Evolutionary conservation across 1,140 invertebrate species (phyloP), one percentile per base, ranked within the genome.

Genomic region (Drosophila ercepeae): DNA sequence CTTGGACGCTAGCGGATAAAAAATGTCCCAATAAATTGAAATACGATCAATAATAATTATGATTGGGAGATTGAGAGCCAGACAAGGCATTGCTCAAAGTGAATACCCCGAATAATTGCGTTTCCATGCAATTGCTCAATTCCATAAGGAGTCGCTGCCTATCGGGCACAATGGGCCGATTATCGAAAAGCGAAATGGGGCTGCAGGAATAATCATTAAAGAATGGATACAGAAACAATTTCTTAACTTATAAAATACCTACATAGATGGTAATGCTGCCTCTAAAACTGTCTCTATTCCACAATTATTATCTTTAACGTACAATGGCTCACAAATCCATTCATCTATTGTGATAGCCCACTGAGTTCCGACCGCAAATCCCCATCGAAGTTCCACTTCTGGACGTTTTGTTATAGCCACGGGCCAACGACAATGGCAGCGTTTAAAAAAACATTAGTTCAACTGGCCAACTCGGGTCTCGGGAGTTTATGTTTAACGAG

Each of bases 31-130:
- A 81, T 84, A 86, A 81, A 86, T 86, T 86, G 81, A 86, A 86
- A 86, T 77, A 49, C 81, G 81, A 86, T 86, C 81, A 86, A 86
- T 86, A 86, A 86, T 86, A 86, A 86, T 86, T 86, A 86, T 88
- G 78, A 79, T 59, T 72, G 41, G 29, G 25, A 13, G 50, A 67
- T 64, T 67, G 63, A 29, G 14, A 32, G 63, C 42, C 60, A 65
- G 63, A 63, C 32, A 25, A 19, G 59, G 27, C 41, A 63, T 32
- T 55, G 51, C 51, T 64, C 73, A 73, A 58, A 81, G 76, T 67
- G 81, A 88, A 68, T 86, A 84, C 81, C 76, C 81, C 84, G 72
- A 77, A 86, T 86, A 86, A 86, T 86, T 86, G 81, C 76, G 81
- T 81, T 86, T 86, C 81, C 81, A 86, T 86, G 81, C 81, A 86